Conservation (phyloP, 2,888 invertebrate species). For the Callyntrura sp. region DNA sequence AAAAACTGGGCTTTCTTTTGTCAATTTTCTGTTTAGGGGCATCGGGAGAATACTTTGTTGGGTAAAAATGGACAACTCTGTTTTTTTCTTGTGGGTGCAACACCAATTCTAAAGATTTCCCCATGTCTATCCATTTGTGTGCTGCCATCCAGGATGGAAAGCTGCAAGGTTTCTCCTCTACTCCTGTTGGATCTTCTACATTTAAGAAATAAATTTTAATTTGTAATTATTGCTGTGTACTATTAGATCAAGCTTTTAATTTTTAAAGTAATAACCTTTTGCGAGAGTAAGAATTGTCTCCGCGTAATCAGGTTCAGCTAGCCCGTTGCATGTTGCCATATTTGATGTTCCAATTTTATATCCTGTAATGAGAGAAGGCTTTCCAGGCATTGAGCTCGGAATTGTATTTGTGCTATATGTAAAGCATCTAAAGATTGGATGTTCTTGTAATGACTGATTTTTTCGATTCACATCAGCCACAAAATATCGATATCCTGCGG, state of each 20-base stretch:
- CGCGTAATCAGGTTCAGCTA: slow-evolving; percentile 27
- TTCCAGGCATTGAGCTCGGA: not conserved
- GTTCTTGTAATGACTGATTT: not conserved
- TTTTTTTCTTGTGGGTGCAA: slow-evolving; percentile 43
- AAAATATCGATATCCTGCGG: slow-evolving; percentile 34
- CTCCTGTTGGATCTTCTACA: not conserved
- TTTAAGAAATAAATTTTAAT: not conserved
- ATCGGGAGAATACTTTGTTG: not conserved
- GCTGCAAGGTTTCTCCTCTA: slow-evolving; percentile 17
- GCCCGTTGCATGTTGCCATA: slow-evolving; percentile 57
- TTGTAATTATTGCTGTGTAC: not conserved
- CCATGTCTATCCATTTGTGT: slow-evolving; percentile 46
- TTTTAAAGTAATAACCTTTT: slow-evolving; percentile 33
- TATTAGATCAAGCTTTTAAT: not conserved
- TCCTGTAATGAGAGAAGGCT: slow-evolving; percentile 26
- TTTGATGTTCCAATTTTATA: slow-evolving; percentile 58
- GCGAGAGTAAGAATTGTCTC: slow-evolving; percentile 36
- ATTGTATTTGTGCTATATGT: slow-evolving; percentile 27
- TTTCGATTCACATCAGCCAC: slow-evolving; percentile 39
- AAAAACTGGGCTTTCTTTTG: not conserved
- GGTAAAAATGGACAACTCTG: slow-evolving; percentile 3
- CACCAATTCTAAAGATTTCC: not conserved
- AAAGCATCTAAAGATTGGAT: slow-evolving; percentile 71
- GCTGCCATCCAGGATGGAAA: slow-evolving; percentile 60
- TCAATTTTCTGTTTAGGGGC: not conserved